Evolutionary conservation across 2,888 invertebrate species (phyloP).

Genomic region (Hirtodrosophila cameraria): DNA sequence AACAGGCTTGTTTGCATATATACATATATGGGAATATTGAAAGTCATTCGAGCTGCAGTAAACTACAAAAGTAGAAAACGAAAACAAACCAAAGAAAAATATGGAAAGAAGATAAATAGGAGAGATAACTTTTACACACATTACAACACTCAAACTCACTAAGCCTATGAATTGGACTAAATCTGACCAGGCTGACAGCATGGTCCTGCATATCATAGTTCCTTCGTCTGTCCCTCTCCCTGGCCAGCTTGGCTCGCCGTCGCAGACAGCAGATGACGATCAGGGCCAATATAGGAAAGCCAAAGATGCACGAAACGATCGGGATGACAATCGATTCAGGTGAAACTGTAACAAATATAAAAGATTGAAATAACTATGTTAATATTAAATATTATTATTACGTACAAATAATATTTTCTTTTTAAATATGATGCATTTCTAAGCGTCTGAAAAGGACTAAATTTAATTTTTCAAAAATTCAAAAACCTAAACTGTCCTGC

Average conservation of each 20-base stretch:
- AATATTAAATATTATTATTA: no score
- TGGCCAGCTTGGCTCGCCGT: conserved; percentile 91
- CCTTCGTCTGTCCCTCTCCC: conserved; percentile 92
- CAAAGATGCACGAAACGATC: conserved; percentile 94
- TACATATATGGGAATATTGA: no score
- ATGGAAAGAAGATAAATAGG: conserved; percentile 1
- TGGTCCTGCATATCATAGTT: conserved; percentile 93
- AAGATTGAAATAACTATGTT: neutral
- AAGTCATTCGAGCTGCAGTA: neutral
- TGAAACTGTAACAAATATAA: conserved; percentile 87
- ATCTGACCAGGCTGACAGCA: conserved; percentile 91
- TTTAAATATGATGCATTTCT: no score
- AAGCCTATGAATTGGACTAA: conserved; percentile 89
- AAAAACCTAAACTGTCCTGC: no score
- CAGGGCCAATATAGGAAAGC: conserved; percentile 93
- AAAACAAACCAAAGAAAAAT: neutral
- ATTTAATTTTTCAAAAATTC: no score
- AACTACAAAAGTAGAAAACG: neutral
- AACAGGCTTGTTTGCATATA: no score
- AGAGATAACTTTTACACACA: conserved; percentile 46
- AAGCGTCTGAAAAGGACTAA: no score
- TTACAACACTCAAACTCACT: conserved; percentile 86
- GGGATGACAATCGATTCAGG: conserved; percentile 95
- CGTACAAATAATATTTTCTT: no score
- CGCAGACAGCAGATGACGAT: conserved; percentile 94